phyloP scores from a whole-genome alignment of 2,113 vertebrate genomes.

The Stercorarius parasiticus region DNA sequence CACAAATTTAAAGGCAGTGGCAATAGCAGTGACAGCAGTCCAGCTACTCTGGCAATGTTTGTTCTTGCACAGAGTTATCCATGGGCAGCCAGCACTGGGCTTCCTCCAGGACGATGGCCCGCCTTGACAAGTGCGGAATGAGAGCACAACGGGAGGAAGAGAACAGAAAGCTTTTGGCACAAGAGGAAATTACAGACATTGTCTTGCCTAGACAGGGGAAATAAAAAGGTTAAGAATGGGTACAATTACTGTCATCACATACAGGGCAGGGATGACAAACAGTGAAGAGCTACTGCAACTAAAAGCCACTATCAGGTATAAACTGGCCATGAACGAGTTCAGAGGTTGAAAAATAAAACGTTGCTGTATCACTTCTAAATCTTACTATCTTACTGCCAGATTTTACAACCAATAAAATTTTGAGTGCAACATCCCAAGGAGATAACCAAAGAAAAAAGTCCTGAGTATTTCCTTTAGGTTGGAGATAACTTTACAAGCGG shows the following conservation, averaged over 20 bases:
- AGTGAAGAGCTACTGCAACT: background rate
- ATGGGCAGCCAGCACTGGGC: background rate
- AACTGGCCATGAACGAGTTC: background rate
- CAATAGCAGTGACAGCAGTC: background rate
- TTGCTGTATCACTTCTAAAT: background rate
- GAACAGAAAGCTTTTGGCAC: background rate
- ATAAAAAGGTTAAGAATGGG: background rate
- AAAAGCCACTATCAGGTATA: background rate
- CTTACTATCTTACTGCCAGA: background rate
- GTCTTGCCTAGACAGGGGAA: background rate
- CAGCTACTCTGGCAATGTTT: accelerated
- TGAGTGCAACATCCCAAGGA: background rate
- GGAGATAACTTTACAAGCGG: background rate
- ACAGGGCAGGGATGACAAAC: background rate
- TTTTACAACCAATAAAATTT: background rate
- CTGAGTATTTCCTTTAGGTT: background rate
- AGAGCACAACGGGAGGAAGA: background rate
- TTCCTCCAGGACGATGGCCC: background rate
- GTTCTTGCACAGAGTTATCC: background rate
- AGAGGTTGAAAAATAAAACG: background rate
- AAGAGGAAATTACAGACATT: background rate
- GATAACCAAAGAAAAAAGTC: background rate
- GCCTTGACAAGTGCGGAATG: background rate
- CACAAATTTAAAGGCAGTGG: background rate
- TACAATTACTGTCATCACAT: background rate